Base-by-base conservation (phyloP, 2,888 invertebrate species). In the Tubulanus polymorphus region DNA sequence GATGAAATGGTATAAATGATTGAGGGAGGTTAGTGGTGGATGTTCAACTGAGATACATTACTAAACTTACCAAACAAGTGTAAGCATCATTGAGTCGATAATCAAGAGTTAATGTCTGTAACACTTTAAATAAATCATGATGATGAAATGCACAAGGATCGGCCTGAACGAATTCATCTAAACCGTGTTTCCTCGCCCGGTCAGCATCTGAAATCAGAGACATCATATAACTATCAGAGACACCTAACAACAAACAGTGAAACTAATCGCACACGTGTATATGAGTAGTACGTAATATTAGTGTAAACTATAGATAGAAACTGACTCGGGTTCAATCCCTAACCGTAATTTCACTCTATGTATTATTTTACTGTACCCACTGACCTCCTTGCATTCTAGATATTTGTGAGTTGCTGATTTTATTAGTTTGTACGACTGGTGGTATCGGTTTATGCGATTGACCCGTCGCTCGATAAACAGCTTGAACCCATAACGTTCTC, bases 81-180 rank as follows among this genome's bases (percentile, higher is more conserved):
- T 94, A 97, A n/a, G 94, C 93, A 82, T 99, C 99, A 78, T 89
- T 91, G 61, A 99, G 85, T 70, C 99, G 86, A 81, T 93, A 97
- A 77, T 96, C 95, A 68, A 99, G 83, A 1, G 96, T 93, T 59
- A 92, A 83, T 54, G 90, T 91, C 82, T 99, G 99, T 53, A 99
- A 84, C 62, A 88, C 85, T 77, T 89, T 90, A 82, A 99, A 99
- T 55, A 96, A 82, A 63, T 88, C 87, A 59, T 94, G 93, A 78
- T 99, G 99, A 74, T 95, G 93, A 80, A 92, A 95, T 80, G 89
- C 90, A 80, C 95, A 94, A 1, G 97, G 96, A 82, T 99, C 96
- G n/a, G 96, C 95, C 73, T 93, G 93, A 69, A 99, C 97, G 79
- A 91, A 96, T 81, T 99, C 97, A 78, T 99, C 99, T 92, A 99